These are phyloP conservation scores for Podarcis raffonei DNA, from an alignment of 2,113 vertebrate genomes.

Conservation along the genomic window DNA sequence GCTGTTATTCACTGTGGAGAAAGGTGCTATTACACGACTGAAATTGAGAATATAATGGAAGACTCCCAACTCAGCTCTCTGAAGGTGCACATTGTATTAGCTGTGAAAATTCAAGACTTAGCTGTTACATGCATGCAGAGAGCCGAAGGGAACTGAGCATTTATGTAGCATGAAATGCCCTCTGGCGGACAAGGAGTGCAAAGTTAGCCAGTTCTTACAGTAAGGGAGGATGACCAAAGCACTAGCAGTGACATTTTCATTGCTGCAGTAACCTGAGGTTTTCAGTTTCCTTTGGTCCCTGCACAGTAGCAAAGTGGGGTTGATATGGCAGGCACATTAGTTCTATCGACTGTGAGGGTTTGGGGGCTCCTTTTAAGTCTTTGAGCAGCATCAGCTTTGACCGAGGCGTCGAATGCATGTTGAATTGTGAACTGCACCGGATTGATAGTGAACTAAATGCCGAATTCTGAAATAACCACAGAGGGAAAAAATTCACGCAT, in stretches of 20 bases:
- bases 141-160: background rate
- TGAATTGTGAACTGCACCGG: background rate
- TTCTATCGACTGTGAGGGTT: background rate
- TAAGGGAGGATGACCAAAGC: background rate
- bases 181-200: constrained; percentile 21
- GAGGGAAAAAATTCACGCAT: background rate
- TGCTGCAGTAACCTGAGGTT: background rate
- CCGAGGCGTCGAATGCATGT: background rate
- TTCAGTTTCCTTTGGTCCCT: background rate
- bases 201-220: background rate
- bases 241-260: too few species aligned
- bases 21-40: background rate
- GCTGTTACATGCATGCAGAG: background rate
- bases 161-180: background rate
- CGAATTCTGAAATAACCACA: background rate
- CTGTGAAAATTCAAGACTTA: background rate
- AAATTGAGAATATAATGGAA: background rate
- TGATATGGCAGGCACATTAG: background rate
- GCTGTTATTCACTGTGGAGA: background rate
- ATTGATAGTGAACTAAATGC: background rate
- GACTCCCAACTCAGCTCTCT: too few species aligned
- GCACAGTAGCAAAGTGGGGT: background rate
- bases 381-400: background rate
- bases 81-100: background rate
- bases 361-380: background rate